Evolutionary conservation across 1,140 invertebrate species (phyloP).

Genomic region (Drosophila eugracilis): DNA sequence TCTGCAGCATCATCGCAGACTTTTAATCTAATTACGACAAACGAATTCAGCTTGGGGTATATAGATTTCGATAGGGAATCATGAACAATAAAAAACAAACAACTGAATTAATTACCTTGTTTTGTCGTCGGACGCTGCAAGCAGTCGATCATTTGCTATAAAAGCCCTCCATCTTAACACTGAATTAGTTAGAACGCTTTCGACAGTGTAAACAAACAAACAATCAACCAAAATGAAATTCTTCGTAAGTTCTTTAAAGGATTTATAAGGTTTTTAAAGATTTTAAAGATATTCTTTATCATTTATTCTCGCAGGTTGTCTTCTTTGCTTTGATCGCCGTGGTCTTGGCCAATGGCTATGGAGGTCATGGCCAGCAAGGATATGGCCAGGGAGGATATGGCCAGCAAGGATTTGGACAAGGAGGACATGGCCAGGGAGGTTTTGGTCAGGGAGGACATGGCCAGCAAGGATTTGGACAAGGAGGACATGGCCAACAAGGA

Average conservation of each 20-base stretch:
- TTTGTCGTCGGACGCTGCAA: neutral
- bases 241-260: conserved; percentile 32
- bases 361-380: conserved; percentile 29
- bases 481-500: conserved; percentile 30
- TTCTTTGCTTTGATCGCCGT: conserved; percentile 57
- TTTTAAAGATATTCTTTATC: neutral
- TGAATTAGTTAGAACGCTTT: conserved; percentile 27
- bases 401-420: conserved; percentile 12
- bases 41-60: conserved; percentile 11
- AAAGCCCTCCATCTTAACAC: conserved; percentile 6
- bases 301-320: conserved; percentile 30
- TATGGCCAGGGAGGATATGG: conserved; percentile 26
- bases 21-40: conserved; percentile 22
- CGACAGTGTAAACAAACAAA: conserved; percentile 25
- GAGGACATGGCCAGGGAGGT: conserved; percentile 10
- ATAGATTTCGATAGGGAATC: neutral
- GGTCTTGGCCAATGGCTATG: conserved; percentile 31
- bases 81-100: neutral
- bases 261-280: too few relatives aligned
- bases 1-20: conserved; percentile 14
- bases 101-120: conserved; percentile 11
- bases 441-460: conserved; percentile 19
- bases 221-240: conserved; percentile 52
- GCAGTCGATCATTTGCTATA: conserved; percentile 21
- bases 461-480: conserved; percentile 16